Percentiles rank a stretch among this genome's conserved stretches.
phyloP scores from a whole-genome alignment of 2,888 invertebrate genomes.

The Epinotia brunnichana region DNA sequence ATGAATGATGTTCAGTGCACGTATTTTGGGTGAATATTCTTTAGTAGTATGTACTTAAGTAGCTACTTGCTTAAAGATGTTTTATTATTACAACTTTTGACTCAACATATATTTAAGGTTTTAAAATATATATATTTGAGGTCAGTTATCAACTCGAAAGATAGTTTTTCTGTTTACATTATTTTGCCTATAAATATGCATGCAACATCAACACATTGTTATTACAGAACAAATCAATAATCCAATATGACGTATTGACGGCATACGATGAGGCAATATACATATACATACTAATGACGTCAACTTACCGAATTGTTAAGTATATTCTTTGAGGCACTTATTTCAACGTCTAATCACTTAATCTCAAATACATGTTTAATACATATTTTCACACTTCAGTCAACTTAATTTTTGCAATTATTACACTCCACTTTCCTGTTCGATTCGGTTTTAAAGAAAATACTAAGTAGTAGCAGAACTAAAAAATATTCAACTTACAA shows the following conservation, averaged over 20 bases:
- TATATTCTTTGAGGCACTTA: conserved; percentile 15
- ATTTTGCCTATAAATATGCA: not conserved
- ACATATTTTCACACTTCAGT: not conserved
- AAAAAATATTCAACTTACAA: conserved; percentile 21
- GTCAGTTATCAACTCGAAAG: not conserved
- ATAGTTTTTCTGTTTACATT: too few species aligned
- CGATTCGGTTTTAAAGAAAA: not conserved
- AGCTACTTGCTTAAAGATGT: too few species aligned
- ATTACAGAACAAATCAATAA: not conserved
- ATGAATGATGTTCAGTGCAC: too few species aligned
- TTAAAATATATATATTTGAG: too few species aligned
- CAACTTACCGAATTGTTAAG: conserved; percentile 19
- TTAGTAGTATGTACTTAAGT: not conserved
- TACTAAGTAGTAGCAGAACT: not conserved
- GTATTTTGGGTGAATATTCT: not conserved
- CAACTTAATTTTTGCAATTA: not conserved
- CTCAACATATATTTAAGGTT: too few species aligned
- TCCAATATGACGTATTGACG: not conserved
- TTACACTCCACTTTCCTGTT: conserved; percentile 30
- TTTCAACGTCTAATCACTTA: not conserved
- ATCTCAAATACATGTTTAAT: not conserved
- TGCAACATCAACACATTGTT: not conserved
- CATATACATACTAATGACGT: not conserved
- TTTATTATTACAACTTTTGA: too few species aligned
- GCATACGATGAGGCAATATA: not conserved